Evolutionary conservation across 1,140 invertebrate species (phyloP).

Genomic region (Camponotus pennsylvanicus): DNA sequence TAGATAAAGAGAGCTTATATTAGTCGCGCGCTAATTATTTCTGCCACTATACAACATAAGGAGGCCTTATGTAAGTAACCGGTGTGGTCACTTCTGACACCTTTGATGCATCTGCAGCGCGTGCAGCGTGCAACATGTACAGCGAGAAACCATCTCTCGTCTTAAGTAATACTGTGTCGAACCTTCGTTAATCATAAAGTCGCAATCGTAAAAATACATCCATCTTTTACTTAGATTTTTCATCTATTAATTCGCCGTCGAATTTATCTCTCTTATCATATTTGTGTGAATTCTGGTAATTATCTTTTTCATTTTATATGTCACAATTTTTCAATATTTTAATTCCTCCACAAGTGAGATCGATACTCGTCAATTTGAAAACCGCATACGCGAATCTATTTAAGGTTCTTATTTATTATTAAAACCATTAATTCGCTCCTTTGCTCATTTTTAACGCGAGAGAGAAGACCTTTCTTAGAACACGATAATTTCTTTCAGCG

Average conservation of each 20-base stretch:
- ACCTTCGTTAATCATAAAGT: slow-evolving; percentile 32
- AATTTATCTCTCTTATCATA: not conserved
- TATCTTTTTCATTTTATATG: no score
- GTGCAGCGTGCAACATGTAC: not conserved
- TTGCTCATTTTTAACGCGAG: not conserved
- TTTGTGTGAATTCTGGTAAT: not conserved
- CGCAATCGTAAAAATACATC: not conserved
- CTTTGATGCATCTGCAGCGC: slow-evolving; percentile 29
- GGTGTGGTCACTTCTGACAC: slow-evolving; percentile 52
- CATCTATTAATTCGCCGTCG: not conserved
- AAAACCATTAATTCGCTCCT: not conserved
- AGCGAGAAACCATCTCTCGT: slow-evolving; percentile 1
- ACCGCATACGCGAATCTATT: not conserved
- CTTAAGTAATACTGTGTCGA: not conserved
- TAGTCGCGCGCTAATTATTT: slow-evolving; percentile 43
- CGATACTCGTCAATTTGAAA: not conserved
- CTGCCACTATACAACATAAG: slow-evolving; percentile 15
- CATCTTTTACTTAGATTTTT: slow-evolving; percentile 4
- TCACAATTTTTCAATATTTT: not conserved
- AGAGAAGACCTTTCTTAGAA: not conserved
- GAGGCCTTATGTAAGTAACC: slow-evolving; percentile 53
- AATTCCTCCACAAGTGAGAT: not conserved
- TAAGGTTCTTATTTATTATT: not conserved
- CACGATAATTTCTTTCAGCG: not conserved
- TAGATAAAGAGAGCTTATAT: not conserved